Conservation (phyloP, 2,888 invertebrate genomes). For the Drosophila picticornis region DNA sequence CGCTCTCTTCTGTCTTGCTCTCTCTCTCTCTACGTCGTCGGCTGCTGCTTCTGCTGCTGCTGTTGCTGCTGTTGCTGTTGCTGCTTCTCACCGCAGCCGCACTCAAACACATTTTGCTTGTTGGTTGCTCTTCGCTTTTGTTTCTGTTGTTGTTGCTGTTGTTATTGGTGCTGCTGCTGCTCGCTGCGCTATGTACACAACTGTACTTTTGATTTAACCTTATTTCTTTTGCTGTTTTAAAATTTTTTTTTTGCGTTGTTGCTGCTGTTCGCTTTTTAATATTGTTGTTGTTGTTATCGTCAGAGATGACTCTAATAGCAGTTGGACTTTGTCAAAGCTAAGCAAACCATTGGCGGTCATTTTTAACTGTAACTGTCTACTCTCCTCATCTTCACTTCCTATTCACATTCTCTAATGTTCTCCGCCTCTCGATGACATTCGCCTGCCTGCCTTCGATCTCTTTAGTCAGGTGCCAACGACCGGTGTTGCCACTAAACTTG, state of each 20-base stretch:
- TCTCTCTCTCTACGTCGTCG: slow-evolving; percentile 45
- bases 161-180: slow-evolving; percentile 65
- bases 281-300: slow-evolving; percentile 54
- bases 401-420: slow-evolving; percentile 8
- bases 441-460: not conserved
- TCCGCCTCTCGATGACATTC: slow-evolving; percentile 6
- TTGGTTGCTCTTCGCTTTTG: slow-evolving; percentile 78
- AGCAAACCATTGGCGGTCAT: slow-evolving; percentile 42
- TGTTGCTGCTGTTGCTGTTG: slow-evolving; percentile 45
- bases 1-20: slow-evolving; percentile 61
- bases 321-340: slow-evolving; percentile 35
- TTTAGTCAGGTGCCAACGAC: slow-evolving; percentile 53
- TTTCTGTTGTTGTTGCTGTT: slow-evolving; percentile 67
- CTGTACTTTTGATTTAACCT: slow-evolving; percentile 84
- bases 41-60: slow-evolving; percentile 35
- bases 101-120: slow-evolving; percentile 77
- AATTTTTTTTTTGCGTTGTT: slow-evolving; percentile 38
- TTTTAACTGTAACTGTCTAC: slow-evolving; percentile 13
- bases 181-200: slow-evolving; percentile 82
- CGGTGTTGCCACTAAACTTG: slow-evolving; percentile 45
- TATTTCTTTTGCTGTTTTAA: slow-evolving; percentile 76
- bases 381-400: not conserved
- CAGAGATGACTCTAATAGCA: slow-evolving; percentile 49
- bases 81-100: slow-evolving; percentile 70
- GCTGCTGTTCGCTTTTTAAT: slow-evolving; percentile 46